These are phyloP conservation scores for Pygmarrhopalites habei DNA, from an alignment of 1,140 invertebrate genomes.

Conservation along the genomic window DNA sequence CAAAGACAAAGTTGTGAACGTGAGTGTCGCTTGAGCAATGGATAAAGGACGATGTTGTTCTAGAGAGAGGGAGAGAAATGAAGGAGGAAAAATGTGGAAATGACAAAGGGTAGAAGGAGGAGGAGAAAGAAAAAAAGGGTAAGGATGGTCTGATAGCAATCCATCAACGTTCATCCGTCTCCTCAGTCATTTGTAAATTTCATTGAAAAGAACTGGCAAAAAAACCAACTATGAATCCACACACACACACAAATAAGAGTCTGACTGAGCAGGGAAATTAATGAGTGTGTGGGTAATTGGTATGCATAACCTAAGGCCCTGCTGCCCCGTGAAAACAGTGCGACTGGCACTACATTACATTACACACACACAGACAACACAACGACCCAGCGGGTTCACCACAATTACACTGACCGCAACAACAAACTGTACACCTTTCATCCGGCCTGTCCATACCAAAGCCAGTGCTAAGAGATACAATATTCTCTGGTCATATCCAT, in stretches of 20 bases:
- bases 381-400: conserved; percentile 7
- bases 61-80: no score
- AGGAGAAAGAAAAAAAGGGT: background rate
- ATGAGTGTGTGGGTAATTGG: conserved; percentile 34
- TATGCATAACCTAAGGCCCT: conserved; percentile 35
- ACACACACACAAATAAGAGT: no score
- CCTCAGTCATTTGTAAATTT: conserved; percentile 26
- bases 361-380: background rate
- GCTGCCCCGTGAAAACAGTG: conserved; percentile 26
- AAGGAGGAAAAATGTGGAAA: no score
- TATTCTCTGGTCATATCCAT: no score
- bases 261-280: conserved; percentile 25
- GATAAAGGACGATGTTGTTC: no score
- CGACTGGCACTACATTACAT: conserved; percentile 24
- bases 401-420: background rate
- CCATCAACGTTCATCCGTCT: conserved; percentile 21
- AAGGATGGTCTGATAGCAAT: conserved; percentile 9
- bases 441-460: no score
- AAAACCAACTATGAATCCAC: no score
- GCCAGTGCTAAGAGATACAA: no score
- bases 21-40: no score
- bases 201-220: conserved; percentile 22
- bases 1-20: no score
- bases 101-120: background rate
- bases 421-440: no score